Conservation (phyloP, 2,888 invertebrate genomes). For the Drosophila kuntzei region DNA sequence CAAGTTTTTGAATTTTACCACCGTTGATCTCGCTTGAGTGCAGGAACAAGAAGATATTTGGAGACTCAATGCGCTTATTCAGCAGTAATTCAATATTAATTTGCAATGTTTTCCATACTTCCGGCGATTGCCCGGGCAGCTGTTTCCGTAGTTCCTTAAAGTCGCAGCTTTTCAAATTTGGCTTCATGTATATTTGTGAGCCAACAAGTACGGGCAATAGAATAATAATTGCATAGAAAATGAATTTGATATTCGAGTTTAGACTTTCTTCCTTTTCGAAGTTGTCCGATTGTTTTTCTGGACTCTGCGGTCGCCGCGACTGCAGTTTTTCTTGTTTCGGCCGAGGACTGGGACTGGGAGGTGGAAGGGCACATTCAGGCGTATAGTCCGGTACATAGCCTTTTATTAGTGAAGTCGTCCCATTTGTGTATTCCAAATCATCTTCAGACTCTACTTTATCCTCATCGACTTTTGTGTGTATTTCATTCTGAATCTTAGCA, state of each 20-base stretch:
- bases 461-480: background rate
- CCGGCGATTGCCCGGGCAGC: conserved; percentile 56
- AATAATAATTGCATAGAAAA: background rate
- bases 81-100: conserved; percentile 72
- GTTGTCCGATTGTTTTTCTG: background rate
- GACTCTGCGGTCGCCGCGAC: background rate
- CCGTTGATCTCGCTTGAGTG: conserved; percentile 42
- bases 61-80: conserved; percentile 60
- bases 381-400: background rate
- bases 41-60: conserved; percentile 79
- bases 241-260: background rate
- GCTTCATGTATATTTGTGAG: background rate
- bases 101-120: conserved; percentile 68
- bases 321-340: background rate
- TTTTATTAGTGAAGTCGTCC: background rate
- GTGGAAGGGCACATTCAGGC: background rate
- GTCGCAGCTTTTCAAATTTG: conserved; percentile 55
- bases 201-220: conserved; percentile 12
- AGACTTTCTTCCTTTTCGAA: background rate
- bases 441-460: conserved; percentile 14
- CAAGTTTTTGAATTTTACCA: conserved; percentile 43
- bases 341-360: background rate
- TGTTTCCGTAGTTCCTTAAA: conserved; percentile 52
- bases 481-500: background rate
- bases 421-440: background rate